These are phyloP conservation scores for Eubucco bourcierii DNA, from an alignment of 2,113 vertebrate species.

Conservation along the genomic window DNA sequence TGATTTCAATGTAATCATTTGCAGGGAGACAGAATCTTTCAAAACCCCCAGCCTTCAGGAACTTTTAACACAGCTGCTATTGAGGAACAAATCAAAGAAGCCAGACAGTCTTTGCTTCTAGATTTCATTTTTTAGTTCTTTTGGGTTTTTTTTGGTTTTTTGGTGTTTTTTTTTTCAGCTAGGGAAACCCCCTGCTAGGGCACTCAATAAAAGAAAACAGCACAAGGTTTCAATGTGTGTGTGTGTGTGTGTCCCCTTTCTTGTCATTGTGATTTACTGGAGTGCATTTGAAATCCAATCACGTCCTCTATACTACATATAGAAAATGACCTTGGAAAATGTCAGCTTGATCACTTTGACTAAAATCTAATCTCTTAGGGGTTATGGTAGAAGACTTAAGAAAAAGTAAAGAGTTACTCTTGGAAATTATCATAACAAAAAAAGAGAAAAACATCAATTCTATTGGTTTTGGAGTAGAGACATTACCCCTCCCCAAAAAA, in stretches of 20 bases:
- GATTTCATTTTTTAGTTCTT: conserved; percentile 41
- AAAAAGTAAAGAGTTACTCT: conserved; percentile 48
- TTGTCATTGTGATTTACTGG: conserved; percentile 64
- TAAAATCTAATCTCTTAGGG: conserved; percentile 68
- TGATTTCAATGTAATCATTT: conserved; percentile 56
- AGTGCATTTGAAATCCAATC: conserved; percentile 65
- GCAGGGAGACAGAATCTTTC: conserved; percentile 46
- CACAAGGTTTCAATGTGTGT: conserved; percentile 50
- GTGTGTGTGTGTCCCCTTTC: conserved; percentile 53
- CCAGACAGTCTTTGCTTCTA: conserved; percentile 43
- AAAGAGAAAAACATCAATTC: conserved; percentile 41
- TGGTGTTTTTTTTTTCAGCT: conserved; percentile 54
- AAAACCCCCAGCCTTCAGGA: conserved; percentile 30
- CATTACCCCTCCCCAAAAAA: background rate
- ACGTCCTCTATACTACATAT: conserved; percentile 65
- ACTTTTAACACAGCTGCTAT: conserved; percentile 73
- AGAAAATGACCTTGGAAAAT: conserved; percentile 74
- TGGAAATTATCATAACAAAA: conserved; percentile 67
- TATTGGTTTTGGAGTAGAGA: conserved; percentile 41
- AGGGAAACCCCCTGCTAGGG: conserved; percentile 67
- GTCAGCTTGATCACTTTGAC: conserved; percentile 70
- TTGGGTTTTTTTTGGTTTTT: background rate
- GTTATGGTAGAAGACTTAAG: conserved; percentile 48
- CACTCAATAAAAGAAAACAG: conserved; percentile 73
- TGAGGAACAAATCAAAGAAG: conserved; percentile 71